These are phyloP conservation scores for Aleiodes leptofemur DNA, from an alignment of 2,888 invertebrate species.

Conservation along the genomic window DNA sequence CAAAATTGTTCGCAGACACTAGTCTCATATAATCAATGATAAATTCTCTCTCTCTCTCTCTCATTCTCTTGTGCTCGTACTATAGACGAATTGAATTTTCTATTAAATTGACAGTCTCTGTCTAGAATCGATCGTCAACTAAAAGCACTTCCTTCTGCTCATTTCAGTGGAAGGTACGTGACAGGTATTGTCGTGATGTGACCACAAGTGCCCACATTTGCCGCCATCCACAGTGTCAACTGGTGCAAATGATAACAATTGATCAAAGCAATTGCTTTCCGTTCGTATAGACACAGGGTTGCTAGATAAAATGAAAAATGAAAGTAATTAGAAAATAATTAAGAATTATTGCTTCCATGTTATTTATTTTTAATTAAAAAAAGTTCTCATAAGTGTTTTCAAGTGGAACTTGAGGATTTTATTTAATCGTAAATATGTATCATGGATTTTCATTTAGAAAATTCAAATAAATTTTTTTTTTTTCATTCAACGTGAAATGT, in stretches of 20 bases:
- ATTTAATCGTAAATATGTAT: too few species aligned
- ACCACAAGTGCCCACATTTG: constrained; percentile 21
- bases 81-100: too few species aligned
- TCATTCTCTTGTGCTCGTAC: too few species aligned
- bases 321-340: not conserved
- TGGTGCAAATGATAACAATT: constrained; percentile 53
- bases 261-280: constrained; percentile 55
- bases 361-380: not conserved
- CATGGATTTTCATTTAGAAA: too few species aligned
- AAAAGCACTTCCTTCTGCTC: constrained; percentile 25
- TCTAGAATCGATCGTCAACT: constrained; percentile 11
- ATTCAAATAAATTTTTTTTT: too few species aligned
- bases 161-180: constrained; percentile 36
- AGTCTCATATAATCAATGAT: too few species aligned
- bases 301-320: not conserved
- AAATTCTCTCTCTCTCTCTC: too few species aligned
- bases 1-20: too few species aligned
- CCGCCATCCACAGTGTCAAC: constrained; percentile 45
- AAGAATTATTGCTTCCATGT: not conserved
- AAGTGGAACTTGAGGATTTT: too few species aligned
- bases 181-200: constrained; percentile 31
- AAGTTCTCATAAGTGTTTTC: too few species aligned
- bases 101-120: too few species aligned
- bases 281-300: not conserved
- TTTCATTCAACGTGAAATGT: not conserved